These are phyloP conservation scores for Erynnis tages DNA, from an alignment of 2,888 invertebrate genomes.

Conservation along the genomic window DNA sequence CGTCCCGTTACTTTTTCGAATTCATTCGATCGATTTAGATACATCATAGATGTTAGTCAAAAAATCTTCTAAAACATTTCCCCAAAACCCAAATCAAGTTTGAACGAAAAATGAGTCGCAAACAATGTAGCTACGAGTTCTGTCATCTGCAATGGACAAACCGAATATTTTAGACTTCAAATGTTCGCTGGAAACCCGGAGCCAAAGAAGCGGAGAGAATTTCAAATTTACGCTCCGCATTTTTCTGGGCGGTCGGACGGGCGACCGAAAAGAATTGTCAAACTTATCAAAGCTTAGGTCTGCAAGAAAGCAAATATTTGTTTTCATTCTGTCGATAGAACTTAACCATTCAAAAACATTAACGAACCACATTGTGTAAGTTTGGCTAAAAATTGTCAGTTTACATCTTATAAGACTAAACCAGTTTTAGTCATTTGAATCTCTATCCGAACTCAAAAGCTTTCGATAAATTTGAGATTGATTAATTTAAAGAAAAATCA, in stretches of 20 bases:
- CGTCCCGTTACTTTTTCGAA: too few relatives aligned
- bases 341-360: background rate
- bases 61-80: slow-evolving; percentile 8
- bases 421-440: too few relatives aligned
- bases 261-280: slow-evolving; percentile 16
- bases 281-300: slow-evolving; percentile 21
- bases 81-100: slow-evolving; percentile 3
- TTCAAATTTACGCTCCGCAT: slow-evolving; percentile 25
- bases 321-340: background rate
- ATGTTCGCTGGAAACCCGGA: slow-evolving; percentile 18
- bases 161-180: slow-evolving; percentile 26
- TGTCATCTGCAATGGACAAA: slow-evolving; percentile 27
- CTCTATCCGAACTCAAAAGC: too few relatives aligned
- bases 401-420: too few relatives aligned
- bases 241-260: slow-evolving; percentile 15
- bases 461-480: too few relatives aligned
- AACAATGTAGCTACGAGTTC: slow-evolving; percentile 22
- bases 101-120: slow-evolving; percentile 15
- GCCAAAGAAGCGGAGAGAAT: slow-evolving; percentile 23
- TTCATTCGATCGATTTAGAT: too few relatives aligned
- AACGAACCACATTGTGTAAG: background rate
- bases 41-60: background rate
- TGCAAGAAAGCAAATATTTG: slow-evolving; percentile 16
- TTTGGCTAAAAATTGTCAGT: too few relatives aligned
- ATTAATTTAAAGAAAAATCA: too few relatives aligned